Percentiles rank a stretch among this genome's conserved stretches.
These are phyloP conservation scores for Falco cherrug DNA, from an alignment of 2,797 vertebrate species.

Conservation along the genomic window DNA sequence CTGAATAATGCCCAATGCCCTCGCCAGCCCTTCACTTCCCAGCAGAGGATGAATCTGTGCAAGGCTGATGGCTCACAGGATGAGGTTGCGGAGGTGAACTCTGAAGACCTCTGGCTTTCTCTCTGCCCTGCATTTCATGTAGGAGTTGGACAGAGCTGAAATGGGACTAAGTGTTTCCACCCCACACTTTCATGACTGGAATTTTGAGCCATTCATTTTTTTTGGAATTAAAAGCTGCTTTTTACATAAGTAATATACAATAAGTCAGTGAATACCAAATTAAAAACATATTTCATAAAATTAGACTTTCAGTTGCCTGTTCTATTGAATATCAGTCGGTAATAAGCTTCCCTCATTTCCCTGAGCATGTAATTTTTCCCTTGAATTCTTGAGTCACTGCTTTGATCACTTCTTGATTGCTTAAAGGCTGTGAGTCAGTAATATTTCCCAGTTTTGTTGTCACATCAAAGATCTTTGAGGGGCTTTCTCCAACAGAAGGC, in stretches of 20 bases:
- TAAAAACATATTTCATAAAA: slow-evolving; percentile 58
- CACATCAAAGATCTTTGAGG: slow-evolving; percentile 65
- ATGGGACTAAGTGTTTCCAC: background rate
- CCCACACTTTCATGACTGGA: slow-evolving; percentile 2
- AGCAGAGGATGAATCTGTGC: background rate
- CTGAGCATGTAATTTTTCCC: slow-evolving; percentile 60
- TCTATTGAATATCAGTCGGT: slow-evolving; percentile 43
- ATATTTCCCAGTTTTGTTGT: slow-evolving; percentile 43
- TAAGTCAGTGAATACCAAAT: slow-evolving; percentile 45
- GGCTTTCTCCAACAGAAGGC: slow-evolving; percentile 45
- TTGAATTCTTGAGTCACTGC: slow-evolving; percentile 64
- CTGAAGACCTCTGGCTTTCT: background rate
- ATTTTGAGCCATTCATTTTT: slow-evolving; percentile 32
- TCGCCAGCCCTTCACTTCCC: background rate
- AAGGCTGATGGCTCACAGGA: background rate
- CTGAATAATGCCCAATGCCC: background rate
- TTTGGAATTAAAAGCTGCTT: slow-evolving; percentile 7
- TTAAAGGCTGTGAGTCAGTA: slow-evolving; percentile 62
- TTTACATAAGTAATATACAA: slow-evolving; percentile 50
- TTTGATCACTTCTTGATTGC: slow-evolving; percentile 63
- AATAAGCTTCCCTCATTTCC: slow-evolving; percentile 53
- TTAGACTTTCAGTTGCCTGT: slow-evolving; percentile 28
- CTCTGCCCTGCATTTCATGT: background rate
- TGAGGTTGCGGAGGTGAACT: background rate
- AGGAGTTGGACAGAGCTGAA: background rate